These are phyloP conservation scores for Elegia similella DNA, from an alignment of 2,888 invertebrate species.

Conservation along the genomic window DNA sequence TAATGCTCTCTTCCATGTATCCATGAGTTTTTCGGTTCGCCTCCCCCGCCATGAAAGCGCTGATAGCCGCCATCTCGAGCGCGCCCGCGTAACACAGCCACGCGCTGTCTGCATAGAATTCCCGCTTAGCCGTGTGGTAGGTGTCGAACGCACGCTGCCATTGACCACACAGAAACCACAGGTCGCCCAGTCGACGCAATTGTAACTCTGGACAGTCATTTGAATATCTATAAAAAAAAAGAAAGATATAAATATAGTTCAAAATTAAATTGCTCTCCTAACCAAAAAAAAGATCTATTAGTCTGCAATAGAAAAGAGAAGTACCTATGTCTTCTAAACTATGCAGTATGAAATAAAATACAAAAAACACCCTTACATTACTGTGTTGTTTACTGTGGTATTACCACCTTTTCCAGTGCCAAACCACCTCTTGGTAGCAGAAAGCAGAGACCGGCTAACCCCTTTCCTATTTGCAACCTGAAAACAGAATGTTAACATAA, in stretches of 20 bases:
- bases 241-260: too few species aligned
- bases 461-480: slow-evolving; percentile 93
- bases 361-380: slow-evolving; percentile 86
- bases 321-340: too few species aligned
- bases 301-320: too few species aligned
- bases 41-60: slow-evolving; percentile 94
- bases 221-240: slow-evolving; percentile 84
- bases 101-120: slow-evolving; percentile 97
- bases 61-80: slow-evolving; percentile 96
- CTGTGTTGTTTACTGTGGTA: slow-evolving; percentile 87
- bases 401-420: slow-evolving; percentile 93
- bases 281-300: too few species aligned
- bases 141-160: slow-evolving; percentile 95
- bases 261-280: too few species aligned
- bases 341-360: not conserved
- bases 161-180: slow-evolving; percentile 97
- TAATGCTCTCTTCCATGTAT: slow-evolving; percentile 97
- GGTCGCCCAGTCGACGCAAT: slow-evolving; percentile 94
- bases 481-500: slow-evolving; percentile 20
- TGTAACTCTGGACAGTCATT: slow-evolving; percentile 95
- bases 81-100: slow-evolving; percentile 99
- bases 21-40: slow-evolving; percentile 89
- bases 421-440: slow-evolving; percentile 98
- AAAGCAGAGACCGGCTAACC: slow-evolving; percentile 94
- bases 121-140: slow-evolving; percentile 98